Conservation (phyloP, 2,113 vertebrate species). For the Podarcis muralis region DNA sequence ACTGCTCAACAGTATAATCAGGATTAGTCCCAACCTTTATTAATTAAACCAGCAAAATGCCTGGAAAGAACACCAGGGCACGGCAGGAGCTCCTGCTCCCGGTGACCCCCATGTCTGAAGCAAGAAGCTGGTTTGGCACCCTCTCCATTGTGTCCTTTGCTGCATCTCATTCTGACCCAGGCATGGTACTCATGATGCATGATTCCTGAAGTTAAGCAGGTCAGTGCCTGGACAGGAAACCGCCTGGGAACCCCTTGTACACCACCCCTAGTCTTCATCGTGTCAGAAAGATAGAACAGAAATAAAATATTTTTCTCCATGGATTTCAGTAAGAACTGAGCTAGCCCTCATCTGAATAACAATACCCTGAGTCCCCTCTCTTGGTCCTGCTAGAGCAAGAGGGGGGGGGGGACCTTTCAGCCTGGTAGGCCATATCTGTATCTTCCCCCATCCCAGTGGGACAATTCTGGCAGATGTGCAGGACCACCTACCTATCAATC, state of each 20-base stretch:
- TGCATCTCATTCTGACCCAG: neutral
- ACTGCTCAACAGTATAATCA: neutral
- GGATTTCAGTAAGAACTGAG: neutral
- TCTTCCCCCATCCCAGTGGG: too few species aligned
- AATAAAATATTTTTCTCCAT: too few species aligned
- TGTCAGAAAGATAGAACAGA: neutral
- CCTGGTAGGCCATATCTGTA: too few species aligned
- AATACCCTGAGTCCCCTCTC: too few species aligned
- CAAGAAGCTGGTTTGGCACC: too few species aligned
- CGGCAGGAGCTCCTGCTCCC: neutral
- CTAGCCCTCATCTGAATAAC: too few species aligned
- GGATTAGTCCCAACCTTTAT: constrained; percentile 16
- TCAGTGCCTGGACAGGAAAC: neutral
- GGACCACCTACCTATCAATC: too few species aligned
- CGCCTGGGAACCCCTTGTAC: neutral
- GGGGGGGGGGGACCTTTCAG: too few species aligned
- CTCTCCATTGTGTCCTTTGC: neutral
- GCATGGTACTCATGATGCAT: neutral
- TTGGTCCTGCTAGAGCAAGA: too few species aligned
- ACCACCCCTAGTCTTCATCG: neutral
- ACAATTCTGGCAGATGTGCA: too few species aligned
- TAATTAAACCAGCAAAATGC: neutral
- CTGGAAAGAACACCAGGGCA: neutral
- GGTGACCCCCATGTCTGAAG: neutral
- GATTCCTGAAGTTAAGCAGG: too few species aligned